phyloP scores from a whole-genome alignment of 1,140 invertebrate species.

The Calephelis nemesis region DNA sequence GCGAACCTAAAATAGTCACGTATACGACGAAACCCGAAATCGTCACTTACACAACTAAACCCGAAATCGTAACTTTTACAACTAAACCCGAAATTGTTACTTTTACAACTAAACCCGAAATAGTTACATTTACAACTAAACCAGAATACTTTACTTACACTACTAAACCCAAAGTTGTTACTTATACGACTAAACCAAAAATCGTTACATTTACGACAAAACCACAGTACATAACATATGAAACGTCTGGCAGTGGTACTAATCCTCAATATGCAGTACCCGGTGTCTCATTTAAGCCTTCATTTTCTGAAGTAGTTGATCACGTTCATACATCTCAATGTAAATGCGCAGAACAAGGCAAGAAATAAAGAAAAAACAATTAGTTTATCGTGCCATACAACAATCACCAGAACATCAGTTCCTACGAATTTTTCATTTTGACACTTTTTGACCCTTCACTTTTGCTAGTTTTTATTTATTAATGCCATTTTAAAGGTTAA shows the following conservation, averaged over 20 bases:
- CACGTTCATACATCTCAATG: constrained; percentile 58
- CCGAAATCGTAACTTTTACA: constrained; percentile 47
- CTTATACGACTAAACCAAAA: constrained; percentile 63
- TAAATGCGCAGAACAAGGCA: constrained; percentile 44
- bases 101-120: constrained; percentile 59
- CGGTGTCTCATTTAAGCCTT: constrained; percentile 54
- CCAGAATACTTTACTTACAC: constrained; percentile 55
- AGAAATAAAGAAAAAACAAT: constrained; percentile 53
- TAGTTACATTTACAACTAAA: constrained; percentile 57
- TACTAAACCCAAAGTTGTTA: constrained; percentile 55
- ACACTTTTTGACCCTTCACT: neutral
- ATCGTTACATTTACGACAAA: constrained; percentile 58
- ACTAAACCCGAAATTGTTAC: constrained; percentile 51
- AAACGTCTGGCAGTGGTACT: constrained; percentile 60
- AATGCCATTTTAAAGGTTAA: neutral
- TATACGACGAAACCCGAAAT: constrained; percentile 48
- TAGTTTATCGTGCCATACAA: constrained; percentile 54
- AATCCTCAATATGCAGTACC: constrained; percentile 63
- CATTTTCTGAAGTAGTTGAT: constrained; percentile 50
- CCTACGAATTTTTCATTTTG: constrained; percentile 27
- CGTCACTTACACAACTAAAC: constrained; percentile 44
- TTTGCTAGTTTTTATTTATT: constrained; percentile 2
- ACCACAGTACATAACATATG: constrained; percentile 56
- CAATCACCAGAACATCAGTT: constrained; percentile 20
- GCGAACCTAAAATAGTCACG: constrained; percentile 48